Evolutionary conservation across 1,140 invertebrate genomes (phyloP), one percentile per base, ranked within the genome.

Genomic region (Callitettix versicolor): DNA sequence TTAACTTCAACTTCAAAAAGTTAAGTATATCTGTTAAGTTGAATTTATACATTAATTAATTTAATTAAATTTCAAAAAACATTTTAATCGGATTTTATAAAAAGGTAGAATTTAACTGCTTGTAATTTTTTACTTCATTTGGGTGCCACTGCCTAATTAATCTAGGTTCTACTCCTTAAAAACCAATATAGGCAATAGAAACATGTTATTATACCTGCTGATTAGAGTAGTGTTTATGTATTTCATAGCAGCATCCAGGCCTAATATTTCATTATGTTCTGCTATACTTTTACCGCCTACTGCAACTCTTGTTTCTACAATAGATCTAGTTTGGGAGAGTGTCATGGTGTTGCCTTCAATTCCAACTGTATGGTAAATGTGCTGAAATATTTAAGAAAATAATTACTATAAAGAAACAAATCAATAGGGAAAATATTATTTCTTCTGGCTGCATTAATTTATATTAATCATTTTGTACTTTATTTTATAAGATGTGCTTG

Each of bases 331-430:
- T 70, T 98, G 88, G 18, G 85, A 80, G n/a, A 98, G 73, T 24
- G 90, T 88, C 84, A 98, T 89, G 1, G 94, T 97, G 65, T 98
- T 98, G 1, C 95, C 95, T 75, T 98, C 95, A 58, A 98, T 95
- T 30, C 89, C 95, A 52, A 95, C 92, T 2, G 93, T 96, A 65
- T 98, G 95, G 72, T 97, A 96, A 55, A 98, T 93, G 69, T 98
- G 91, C 65, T 91, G 84, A 42, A 65, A 58, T 43, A 48, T 43
- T n/a, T 42, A 33, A 48, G 18, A 18, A 44, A 43, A n/a, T 6
- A 41, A 53, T 11, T 9, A 21, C 15, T 14, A 33, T 50, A 33
- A 12, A 38, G n/a, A n/a, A n/a, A n/a, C n/a, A n/a, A n/a, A 48
- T 3, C 18, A 21, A 9, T n/a, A 48, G n/a, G 6, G 24, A 48